phyloP scores from a whole-genome alignment of 2,888 invertebrate genomes.

The Bhutanitis thaidina region DNA sequence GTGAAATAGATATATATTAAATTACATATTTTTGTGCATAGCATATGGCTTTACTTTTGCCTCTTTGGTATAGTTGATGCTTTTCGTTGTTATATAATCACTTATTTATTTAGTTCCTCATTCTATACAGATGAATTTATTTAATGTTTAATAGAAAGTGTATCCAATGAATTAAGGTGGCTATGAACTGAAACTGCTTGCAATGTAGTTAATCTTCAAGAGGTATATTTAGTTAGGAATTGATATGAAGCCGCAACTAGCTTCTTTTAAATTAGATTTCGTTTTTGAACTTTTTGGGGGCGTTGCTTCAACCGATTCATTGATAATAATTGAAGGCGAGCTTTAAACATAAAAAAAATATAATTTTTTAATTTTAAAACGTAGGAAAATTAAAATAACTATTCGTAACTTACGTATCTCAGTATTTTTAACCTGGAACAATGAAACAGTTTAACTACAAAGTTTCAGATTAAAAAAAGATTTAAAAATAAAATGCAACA shows the following conservation, averaged over 20 bases:
- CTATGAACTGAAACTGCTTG: constrained; percentile 47
- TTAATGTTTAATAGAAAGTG: constrained; percentile 33
- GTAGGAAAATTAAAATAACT: no score
- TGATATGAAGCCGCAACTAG: constrained; percentile 21
- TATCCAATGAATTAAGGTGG: constrained; percentile 33
- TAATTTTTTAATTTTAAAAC: not conserved
- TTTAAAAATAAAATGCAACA: not conserved
- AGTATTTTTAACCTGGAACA: not conserved
- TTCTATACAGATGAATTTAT: constrained; percentile 50
- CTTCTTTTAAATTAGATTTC: constrained; percentile 20
- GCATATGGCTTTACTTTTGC: not conserved
- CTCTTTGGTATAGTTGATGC: constrained; percentile 17
- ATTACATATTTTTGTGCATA: no score
- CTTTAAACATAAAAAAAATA: constrained; percentile 1
- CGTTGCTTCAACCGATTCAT: constrained; percentile 8
- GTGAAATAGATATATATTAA: not conserved
- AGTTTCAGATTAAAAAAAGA: not conserved
- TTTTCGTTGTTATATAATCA: constrained; percentile 27
- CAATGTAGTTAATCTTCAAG: constrained; percentile 7
- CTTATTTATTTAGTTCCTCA: constrained; percentile 46
- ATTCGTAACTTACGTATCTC: not conserved
- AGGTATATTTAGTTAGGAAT: constrained; percentile 9
- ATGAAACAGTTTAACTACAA: not conserved
- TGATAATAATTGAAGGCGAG: not conserved
- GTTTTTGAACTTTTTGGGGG: constrained; percentile 1